Base-by-base conservation (phyloP, 2,888 invertebrate genomes). In the Pheosia tremula region DNA sequence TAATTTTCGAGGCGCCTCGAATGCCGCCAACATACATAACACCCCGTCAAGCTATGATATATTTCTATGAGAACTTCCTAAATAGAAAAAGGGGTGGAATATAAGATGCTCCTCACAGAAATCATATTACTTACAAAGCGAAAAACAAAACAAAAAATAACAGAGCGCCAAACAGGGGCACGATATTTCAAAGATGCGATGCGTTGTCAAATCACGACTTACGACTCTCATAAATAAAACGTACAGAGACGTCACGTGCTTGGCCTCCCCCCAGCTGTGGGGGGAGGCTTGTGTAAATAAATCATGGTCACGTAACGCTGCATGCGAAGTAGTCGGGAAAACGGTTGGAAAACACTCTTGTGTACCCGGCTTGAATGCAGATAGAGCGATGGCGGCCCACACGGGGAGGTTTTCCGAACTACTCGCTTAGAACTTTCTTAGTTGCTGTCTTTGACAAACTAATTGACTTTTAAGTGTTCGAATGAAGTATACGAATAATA, bases 321-420 rank as follows among this genome's bases (percentile, higher is more conserved):
- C 81, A 81, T 81, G 84, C 82, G 79, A 82, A 86, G 80, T 79
- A 75, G 78, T 73, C 69, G 83, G 80, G 87, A 85, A 89, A 86
- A 84, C 84, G 87, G 79, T 86, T 74, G 89, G 89, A 86, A 90
- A 90, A 90, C 90, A 90, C 89, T 89, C 85, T 86, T 73, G 72
- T 63, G 73, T 69, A 81, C 80, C 77, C 74, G 76, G 58, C 59
- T 64, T 79, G 90, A 86, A 90, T 90, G 86, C 82, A 86, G 88
- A 90, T 87, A 68, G 77, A 68, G 69, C 38, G 11, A n/a, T n/a
- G 45, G 24, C 6, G 58, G 56, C 61, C 74, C 63, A 77, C 61
- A 87, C 79, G 78, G 72, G 60, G 0, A 0, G 0, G 4, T 9
- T 71, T 55, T 47, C 0, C n/a, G 9, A 47, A n/a, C n/a, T 4